These are phyloP conservation scores for Agonum fuliginosum DNA, from an alignment of 2,888 invertebrate species.

Conservation along the genomic window DNA sequence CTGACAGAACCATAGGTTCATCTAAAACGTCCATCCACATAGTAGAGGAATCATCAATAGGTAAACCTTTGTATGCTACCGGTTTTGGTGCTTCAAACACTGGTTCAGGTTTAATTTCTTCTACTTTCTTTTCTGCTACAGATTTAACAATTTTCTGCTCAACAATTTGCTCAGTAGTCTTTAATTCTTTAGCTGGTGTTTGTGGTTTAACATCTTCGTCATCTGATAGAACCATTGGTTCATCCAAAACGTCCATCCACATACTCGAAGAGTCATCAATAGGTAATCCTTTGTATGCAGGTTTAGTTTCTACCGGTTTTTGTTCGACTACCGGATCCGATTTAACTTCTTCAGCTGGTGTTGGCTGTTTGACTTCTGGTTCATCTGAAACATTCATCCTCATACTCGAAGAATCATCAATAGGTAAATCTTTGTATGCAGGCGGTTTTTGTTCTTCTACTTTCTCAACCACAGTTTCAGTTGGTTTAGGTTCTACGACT, in stretches of 20 bases:
- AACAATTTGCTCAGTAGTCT: background rate
- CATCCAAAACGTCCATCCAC: constrained; percentile 66
- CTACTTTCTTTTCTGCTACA: constrained; percentile 57
- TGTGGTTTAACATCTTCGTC: no score
- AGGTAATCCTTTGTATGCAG: constrained; percentile 63
- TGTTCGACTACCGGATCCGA: constrained; percentile 19
- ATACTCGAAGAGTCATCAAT: constrained; percentile 62
- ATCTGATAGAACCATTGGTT: constrained; percentile 66
- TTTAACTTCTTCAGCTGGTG: constrained; percentile 19
- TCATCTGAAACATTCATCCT: no score
- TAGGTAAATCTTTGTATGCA: no score
- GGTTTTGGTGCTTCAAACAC: constrained; percentile 7
- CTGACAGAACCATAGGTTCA: constrained; percentile 67
- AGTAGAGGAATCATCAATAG: constrained; percentile 64
- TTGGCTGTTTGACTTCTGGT: background rate
- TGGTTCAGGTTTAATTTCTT: constrained; percentile 4
- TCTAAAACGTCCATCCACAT: constrained; percentile 66
- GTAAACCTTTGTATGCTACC: constrained; percentile 63
- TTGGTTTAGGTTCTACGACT: background rate
- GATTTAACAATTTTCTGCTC: background rate
- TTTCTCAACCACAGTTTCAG: background rate
- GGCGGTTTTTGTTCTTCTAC: background rate
- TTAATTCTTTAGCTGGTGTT: no score
- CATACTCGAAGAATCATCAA: no score
- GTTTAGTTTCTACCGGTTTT: constrained; percentile 30